Base-by-base conservation (phyloP, 2,888 invertebrate genomes). In the Aleiodes leptofemur region DNA sequence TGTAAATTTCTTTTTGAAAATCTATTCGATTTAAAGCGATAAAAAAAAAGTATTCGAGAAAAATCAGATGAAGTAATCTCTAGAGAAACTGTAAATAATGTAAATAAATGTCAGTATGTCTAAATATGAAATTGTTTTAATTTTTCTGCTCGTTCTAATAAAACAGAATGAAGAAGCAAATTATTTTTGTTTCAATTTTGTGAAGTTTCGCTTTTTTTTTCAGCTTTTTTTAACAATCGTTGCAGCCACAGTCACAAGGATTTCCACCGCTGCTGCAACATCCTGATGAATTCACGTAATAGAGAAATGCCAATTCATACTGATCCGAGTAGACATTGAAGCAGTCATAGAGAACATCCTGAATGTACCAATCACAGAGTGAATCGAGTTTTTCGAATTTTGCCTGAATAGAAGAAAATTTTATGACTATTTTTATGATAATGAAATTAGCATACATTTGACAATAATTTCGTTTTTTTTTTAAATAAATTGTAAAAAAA, bases 291-390 rank as follows among this genome's bases (percentile, higher is more conserved):
- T 75, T 77, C 56, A 74, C 72, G 53, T 79, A 90, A 83, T 91
- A 90, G 77, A 92, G 85, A 81, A 91, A 91, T 50, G 91, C 90
- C 71, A 92, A 83, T 83, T 91, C 91, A 78, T 91, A 91, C 61
- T 91, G 84, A 73, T 88, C 79, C 9, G 91, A 89, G 80, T 88
- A 85, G 6, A 86, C 85, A 77, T 89, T 86, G 77, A 90, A 91
- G 81, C 88, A 91, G 69, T 85, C 86, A 69, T 90, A 84, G 76
- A 91, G 83, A 70, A 91, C 84, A 56, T 84, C 84, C 75, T 90
- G 87, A 51, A 83, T 76, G 29, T 86, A 89, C 91, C 91, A 92
- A 50, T 89, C 83, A 82, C 91, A 91, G 29, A 92, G 83, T 48
- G 85, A 81, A 79, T 89, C 88, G 76, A 91, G 82, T 77, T 86